Conservation (phyloP, 2,888 invertebrate genomes). For the Dysmachus trigonus region DNA sequence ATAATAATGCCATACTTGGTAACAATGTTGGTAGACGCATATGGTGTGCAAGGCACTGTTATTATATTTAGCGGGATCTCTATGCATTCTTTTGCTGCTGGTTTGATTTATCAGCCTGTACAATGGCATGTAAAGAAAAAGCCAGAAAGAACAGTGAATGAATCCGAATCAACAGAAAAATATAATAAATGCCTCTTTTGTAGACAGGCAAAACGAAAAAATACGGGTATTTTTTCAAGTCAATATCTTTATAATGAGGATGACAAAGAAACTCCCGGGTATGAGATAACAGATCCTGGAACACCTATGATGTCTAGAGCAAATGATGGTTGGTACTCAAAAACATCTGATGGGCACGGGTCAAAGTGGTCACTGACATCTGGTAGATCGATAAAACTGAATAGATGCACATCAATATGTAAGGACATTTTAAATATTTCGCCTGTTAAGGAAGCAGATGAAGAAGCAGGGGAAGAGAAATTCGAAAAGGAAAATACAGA, state of each 20-base stretch:
- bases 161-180: not conserved
- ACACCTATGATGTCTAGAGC: conserved; percentile 72
- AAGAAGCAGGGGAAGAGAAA: conserved; percentile 49
- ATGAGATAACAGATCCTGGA: conserved; percentile 73
- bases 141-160: conserved; percentile 69
- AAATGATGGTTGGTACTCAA: conserved; percentile 58
- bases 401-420: not conserved
- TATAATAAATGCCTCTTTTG: not conserved
- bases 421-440: not conserved
- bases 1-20: conserved; percentile 78
- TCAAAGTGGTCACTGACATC: conserved; percentile 59
- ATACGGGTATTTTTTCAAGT: conserved; percentile 59
- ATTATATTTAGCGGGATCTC: conserved; percentile 74
- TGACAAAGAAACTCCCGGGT: conserved; percentile 70
- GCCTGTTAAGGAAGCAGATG: not conserved
- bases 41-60: conserved; percentile 74
- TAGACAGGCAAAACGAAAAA: conserved; percentile 52
- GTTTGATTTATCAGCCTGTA: conserved; percentile 77
- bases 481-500: conserved; percentile 42
- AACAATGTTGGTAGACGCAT: conserved; percentile 69
- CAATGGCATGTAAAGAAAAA: conserved; percentile 74
- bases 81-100: conserved; percentile 73
- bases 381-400: conserved; percentile 30
- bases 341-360: conserved; percentile 49
- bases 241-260: conserved; percentile 67